Conservation (phyloP, 2,888 invertebrate species). For the Drosophila ustulata region DNA sequence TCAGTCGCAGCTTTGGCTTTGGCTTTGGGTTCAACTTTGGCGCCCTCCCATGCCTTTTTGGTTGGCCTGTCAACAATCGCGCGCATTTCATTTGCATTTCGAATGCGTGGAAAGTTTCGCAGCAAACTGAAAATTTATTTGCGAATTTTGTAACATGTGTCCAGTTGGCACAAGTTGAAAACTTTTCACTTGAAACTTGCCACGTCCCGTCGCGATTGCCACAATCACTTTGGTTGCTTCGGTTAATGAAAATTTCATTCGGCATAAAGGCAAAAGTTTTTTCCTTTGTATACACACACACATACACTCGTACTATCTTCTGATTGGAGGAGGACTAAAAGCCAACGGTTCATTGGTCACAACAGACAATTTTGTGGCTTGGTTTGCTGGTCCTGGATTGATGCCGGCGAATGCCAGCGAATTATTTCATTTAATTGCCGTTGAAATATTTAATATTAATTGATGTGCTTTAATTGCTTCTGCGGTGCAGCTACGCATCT, state of each 20-base stretch:
- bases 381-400: conserved; percentile 26
- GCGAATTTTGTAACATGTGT: conserved; percentile 79
- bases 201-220: conserved; percentile 32
- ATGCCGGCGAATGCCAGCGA: conserved; percentile 48
- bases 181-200: conserved; percentile 71
- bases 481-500: conserved; percentile 24
- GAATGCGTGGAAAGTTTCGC: conserved; percentile 68
- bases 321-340: conserved; percentile 28
- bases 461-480: conserved; percentile 76
- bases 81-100: conserved; percentile 78
- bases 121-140: conserved; percentile 71
- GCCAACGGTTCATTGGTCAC: conserved; percentile 44
- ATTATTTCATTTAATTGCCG: conserved; percentile 75
- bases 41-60: conserved; percentile 1
- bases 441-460: conserved; percentile 81
- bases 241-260: conserved; percentile 79
- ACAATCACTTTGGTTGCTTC: conserved; percentile 75
- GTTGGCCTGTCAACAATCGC: conserved; percentile 68
- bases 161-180: conserved; percentile 74
- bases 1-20: no score
- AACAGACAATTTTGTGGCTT: conserved; percentile 54
- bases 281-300: conserved; percentile 11
- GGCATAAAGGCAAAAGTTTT: conserved; percentile 60
- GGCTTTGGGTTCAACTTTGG: conserved; percentile 12
- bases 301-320: neutral